A percentile compares a stretch with the other conserved stretches of the same genome.
These are phyloP conservation scores for Drosophila lowei DNA, from an alignment of 1,140 invertebrate species.

Conservation along the genomic window DNA sequence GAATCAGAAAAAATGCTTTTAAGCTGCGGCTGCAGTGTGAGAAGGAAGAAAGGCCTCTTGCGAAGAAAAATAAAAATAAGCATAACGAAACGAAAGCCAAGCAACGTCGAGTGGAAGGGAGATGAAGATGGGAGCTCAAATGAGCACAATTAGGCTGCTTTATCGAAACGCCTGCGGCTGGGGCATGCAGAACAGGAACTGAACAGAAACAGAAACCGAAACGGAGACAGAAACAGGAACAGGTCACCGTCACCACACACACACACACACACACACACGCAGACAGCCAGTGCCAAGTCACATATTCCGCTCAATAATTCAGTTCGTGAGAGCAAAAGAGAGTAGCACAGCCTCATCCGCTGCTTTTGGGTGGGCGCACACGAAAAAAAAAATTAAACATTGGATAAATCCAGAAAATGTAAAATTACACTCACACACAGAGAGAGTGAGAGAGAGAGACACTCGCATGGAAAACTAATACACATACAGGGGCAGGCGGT, in stretches of 20 bases:
- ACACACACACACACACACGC: conserved; percentile 17
- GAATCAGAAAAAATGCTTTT: conserved; percentile 61
- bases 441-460: conserved; percentile 28
- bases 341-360: conserved; percentile 25
- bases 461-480: conserved; percentile 74
- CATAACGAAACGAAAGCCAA: conserved; percentile 42
- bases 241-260: conserved; percentile 53
- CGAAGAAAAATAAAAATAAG: conserved; percentile 3
- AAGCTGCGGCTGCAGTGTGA: conserved; percentile 54
- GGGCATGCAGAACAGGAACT: conserved; percentile 41
- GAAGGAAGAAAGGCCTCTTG: too few species aligned
- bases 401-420: conserved; percentile 81
- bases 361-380: conserved; percentile 72
- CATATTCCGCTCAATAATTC: conserved; percentile 75
- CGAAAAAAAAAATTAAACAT: conserved; percentile 74
- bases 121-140: conserved; percentile 63
- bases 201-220: conserved; percentile 45
- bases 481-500: conserved; percentile 51
- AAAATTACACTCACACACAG: conserved; percentile 69
- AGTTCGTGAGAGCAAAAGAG: conserved; percentile 60
- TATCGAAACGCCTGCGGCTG: conserved; percentile 56
- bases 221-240: conserved; percentile 56
- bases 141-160: conserved; percentile 80
- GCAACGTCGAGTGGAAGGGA: conserved; percentile 14
- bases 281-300: conserved; percentile 42